Base-by-base conservation (phyloP, 2,888 invertebrate species). In the Keiferia lycopersicella region DNA sequence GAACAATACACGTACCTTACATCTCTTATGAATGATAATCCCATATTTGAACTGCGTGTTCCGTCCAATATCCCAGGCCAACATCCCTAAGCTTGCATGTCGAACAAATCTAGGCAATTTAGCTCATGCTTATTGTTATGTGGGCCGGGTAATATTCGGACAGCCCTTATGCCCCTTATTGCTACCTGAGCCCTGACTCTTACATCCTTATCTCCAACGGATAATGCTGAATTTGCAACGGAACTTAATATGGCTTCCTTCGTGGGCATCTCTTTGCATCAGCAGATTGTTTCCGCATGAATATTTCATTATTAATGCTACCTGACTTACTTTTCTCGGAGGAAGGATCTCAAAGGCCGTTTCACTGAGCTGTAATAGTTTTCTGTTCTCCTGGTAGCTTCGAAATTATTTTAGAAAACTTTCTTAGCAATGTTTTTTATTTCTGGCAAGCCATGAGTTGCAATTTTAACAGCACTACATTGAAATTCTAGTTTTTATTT, bases 111-210 rank as follows among this genome's bases (percentile, higher is more conserved):
- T 77, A 67, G 69, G 73, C 71, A 76, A 76, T 80, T 82, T 76
- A 78, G 79, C 83, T 84, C 81, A 84, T 82, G 79, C 82, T 80
- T 81, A 82, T 83, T 81, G 81, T 80, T 82, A 83, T 80, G 79
- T 79, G 73, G 69, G 69, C 73, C 76, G 72, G 71, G 75, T 79
- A 74, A 69, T 74, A 64, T 70, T 70, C 68, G 71, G 51, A 73
- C 69, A 68, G 75, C 69, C 73, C 74, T 75, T 75, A 77, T 79
- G 68, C 74, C 69, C 73, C 74, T 75, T 75, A 77, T 79, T 77
- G 76, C 74, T 75, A 73, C 70, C 67, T 65, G 45, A 56, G 11
- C 30, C 30, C 30, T 56, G 34, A 30, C 30, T 56, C 16, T 16
- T 34, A 70, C 56, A 56, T 16, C 34, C 56, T 56, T 56, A 56